Evolutionary conservation across 2,888 invertebrate genomes (phyloP).

Genomic region (Odontomyia ornata): DNA sequence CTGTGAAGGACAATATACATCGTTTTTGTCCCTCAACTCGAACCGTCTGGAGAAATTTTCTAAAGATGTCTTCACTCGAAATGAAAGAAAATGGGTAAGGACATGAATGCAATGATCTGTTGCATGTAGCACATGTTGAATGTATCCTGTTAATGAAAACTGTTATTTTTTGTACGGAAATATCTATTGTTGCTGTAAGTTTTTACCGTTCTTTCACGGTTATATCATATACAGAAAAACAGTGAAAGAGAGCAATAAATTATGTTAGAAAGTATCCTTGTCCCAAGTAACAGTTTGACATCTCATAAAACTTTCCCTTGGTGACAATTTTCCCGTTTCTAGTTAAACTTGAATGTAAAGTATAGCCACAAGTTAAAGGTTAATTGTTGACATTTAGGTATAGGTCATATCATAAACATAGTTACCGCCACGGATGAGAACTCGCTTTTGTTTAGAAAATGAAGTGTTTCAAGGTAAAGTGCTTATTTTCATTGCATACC

Average conservation of each 20-base stretch:
- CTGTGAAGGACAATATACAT: conserved; percentile 11
- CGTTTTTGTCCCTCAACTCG: not conserved
- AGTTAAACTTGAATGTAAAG: not conserved
- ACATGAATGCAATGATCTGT: not conserved
- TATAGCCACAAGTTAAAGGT: not conserved
- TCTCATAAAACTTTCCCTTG: not conserved
- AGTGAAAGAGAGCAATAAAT: not conserved
- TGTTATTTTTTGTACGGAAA: not conserved
- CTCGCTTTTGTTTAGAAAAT: too few species aligned
- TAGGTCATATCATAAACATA: too few species aligned
- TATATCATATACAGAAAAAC: not conserved
- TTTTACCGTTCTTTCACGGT: not conserved
- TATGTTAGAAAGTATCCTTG: not conserved
- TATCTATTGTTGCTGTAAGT: not conserved
- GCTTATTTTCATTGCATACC: too few species aligned
- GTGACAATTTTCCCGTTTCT: not conserved
- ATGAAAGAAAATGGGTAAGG: too few species aligned
- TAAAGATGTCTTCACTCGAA: not conserved
- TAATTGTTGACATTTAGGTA: not conserved
- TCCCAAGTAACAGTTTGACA: not conserved
- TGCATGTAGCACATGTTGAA: conserved; percentile 16
- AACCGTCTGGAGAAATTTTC: not conserved
- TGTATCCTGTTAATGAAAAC: not conserved
- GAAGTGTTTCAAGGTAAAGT: too few species aligned
- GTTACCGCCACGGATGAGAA: too few species aligned